Base-by-base conservation (phyloP, 2,888 invertebrate species). In the Cosmia pyralina region DNA sequence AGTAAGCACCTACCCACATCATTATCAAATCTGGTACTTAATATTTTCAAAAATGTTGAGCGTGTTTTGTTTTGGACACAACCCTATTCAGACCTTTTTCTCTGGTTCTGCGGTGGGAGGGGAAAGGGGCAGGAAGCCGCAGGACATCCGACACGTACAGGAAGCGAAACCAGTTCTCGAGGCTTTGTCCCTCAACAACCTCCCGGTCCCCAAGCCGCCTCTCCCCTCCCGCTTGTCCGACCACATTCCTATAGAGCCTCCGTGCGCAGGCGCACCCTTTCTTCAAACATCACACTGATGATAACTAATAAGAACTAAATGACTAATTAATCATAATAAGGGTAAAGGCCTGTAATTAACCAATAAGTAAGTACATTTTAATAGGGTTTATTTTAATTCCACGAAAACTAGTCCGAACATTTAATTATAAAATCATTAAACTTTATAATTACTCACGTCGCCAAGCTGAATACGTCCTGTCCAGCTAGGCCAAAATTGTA, bases 61-160 rank as follows among this genome's bases (percentile, higher is more conserved):
- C 52, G 52, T 75, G 73, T 73, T 83, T 79, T 70, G 72, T 72
- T 76, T 77, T 50, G 65, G 79, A 69, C 58, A 72, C 93, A 94
- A 76, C 94, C 94, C 94, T 94, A 87, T 58, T 79, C 73, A 59
- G 73, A 75, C 59, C 83, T 89, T 89, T 92, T 92, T 92, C 91
- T 92, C 91, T 90, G 90, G 90, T 88, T 89, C 89, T 87, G 90
- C 84, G 85, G 85, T 85, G 84, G 83, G 88, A 87, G 88, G 90
- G 92, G 90, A 90, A 90, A 90, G 93, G 93, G 94, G 94, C 94
- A 95, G 96, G 96, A 96, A 96, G 96, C 96, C 96, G 96, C 96
- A 96, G 96, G 96, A 96, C 96, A 96, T 96, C 96, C 96, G 96
- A 96, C 95, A 96, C 96, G 95, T 94, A 96, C 96, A 96, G 96